phyloP scores from a whole-genome alignment of 2,113 vertebrate species.

The Lophochroa leadbeateri region DNA sequence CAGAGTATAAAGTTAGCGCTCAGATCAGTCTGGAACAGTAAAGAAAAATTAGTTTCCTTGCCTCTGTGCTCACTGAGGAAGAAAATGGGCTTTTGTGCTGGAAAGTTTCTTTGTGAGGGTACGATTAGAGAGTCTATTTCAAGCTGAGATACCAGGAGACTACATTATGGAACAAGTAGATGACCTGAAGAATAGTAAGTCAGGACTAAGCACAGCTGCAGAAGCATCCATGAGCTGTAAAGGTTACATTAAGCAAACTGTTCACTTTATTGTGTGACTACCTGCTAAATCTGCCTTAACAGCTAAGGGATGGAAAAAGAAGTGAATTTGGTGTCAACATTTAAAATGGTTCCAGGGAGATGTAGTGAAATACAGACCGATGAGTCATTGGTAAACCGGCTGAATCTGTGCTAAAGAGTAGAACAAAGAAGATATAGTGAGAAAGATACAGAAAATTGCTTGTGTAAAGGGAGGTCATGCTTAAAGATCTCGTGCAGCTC shows the following conservation, averaged over 20 bases:
- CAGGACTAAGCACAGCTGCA: neutral
- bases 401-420: neutral
- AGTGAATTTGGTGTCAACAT: neutral
- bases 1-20: neutral
- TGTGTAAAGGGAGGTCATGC: neutral
- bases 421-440: neutral
- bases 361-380: neutral
- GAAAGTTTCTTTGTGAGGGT: neutral
- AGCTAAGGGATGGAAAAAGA: neutral
- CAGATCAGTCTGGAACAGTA: fast-evolving
- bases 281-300: neutral
- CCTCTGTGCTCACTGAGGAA: neutral
- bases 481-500: neutral
- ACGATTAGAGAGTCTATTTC: neutral
- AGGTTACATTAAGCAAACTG: neutral
- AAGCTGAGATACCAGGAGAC: neutral
- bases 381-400: neutral
- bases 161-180: neutral
- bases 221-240: neutral
- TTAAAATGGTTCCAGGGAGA: neutral
- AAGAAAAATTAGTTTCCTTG: neutral
- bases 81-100: neutral
- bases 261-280: neutral
- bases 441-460: neutral
- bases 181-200: neutral